Evolutionary conservation across 64 coral and sea anemone species (phyloP).

Genomic region (Pachyseris speciosa): DNA sequence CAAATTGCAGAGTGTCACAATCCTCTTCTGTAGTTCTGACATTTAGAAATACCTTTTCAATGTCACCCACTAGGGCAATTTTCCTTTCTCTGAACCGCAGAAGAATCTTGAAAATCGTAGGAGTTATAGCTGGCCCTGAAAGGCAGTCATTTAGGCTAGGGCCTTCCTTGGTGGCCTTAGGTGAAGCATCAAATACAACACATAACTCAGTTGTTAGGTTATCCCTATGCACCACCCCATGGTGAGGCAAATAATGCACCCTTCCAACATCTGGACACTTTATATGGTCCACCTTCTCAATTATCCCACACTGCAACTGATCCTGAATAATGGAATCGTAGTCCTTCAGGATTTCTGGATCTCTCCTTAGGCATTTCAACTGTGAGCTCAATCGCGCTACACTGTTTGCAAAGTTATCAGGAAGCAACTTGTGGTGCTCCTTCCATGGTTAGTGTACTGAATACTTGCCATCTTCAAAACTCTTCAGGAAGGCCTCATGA

Average conservation of each 20-base stretch:
- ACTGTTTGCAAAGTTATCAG: conserved; percentile 21
- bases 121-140: background rate
- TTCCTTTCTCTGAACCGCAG: background rate
- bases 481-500: conserved; percentile 22
- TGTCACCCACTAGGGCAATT: background rate
- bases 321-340: conserved; percentile 14
- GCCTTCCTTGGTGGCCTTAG: background rate
- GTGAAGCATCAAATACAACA: conserved; percentile 29
- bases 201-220: conserved; percentile 34
- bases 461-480: conserved; percentile 48
- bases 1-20: background rate
- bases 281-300: background rate
- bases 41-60: conserved; percentile 13
- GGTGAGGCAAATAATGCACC: conserved; percentile 35
- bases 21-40: background rate
- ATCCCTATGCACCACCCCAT: conserved; percentile 28
- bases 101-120: background rate
- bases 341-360: conserved; percentile 11
- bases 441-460: conserved; percentile 20
- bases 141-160: background rate
- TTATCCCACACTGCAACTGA: conserved; percentile 19
- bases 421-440: conserved; percentile 22
- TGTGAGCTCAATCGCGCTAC: conserved; percentile 1
- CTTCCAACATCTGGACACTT: background rate
- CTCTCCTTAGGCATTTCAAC: background rate